Evolutionary conservation across 2,797 vertebrate genomes (phyloP), one percentile per base, ranked within the genome.

Genomic region (Calcarius lapponicus): DNA sequence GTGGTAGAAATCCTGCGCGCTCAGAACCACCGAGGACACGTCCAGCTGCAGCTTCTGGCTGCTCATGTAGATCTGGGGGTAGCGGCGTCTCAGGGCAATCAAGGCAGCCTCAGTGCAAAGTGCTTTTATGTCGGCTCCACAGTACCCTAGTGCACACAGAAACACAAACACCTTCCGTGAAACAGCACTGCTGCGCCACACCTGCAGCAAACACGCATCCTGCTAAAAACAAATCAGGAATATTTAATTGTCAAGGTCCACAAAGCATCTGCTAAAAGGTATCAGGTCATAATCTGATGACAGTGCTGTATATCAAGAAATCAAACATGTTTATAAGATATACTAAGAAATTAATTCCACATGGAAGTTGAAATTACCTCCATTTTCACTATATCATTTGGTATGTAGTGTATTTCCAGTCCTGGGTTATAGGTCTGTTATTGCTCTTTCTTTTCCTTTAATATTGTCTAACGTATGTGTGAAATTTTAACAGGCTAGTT

Each of bases 91-190:
- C 95, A 99, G 97, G 56, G 99, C 99, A 84, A 98, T 98, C 98
- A 99, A 98, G 95, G 99, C 98, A 86, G 99, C 98, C 98, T 99
- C 99, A 90, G 99, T 99, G 98, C 99, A 99, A 99, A 99, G 98
- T 98, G 99, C 99, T 99, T 99, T 99, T 96, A 99, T 98, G 97
- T 99, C 99, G 67, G 99, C 99, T 92, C 99, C 99, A 53, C 99
- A 99, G 97, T 99, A 99, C 97, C 99, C 99, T 99, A 94, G 79
- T 78, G 86, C 93, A 97, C 93, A 97, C 93, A 92, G 83, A 94
- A 72, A 42, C 88, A 92, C 91, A 94, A 45, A 36, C 7, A 62
- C 3, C 78, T 36, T 51, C 69, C 48, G 9, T 97, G 69, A 96
- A 95, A 84, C 2, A 60, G 71, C 93, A 56, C 17, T 57, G 69